Conservation (phyloP, 2,797 vertebrate species). For the Sebastes aleutianus region DNA sequence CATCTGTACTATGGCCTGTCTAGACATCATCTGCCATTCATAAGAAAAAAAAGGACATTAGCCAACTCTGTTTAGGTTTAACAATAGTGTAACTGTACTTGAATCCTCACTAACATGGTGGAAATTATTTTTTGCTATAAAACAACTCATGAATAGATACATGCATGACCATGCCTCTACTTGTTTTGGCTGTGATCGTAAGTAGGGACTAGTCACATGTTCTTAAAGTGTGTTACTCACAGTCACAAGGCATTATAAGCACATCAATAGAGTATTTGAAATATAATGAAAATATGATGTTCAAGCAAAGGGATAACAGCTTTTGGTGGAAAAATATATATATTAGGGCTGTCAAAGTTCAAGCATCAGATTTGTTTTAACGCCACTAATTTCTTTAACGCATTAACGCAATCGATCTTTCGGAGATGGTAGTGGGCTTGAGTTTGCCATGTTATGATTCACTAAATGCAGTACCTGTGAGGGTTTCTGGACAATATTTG, state of each 20-base stretch:
- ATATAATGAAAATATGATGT: not conserved
- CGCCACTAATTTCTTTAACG: no score
- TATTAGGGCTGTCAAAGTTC: no score
- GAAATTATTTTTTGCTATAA: not conserved
- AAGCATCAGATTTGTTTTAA: no score
- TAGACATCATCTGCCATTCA: slow-evolving; percentile 31
- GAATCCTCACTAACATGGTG: slow-evolving; percentile 2
- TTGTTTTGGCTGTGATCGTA: slow-evolving; percentile 11
- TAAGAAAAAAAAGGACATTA: slow-evolving; percentile 4
- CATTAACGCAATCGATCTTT: no score
- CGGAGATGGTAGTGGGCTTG: no score
- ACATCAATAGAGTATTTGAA: slow-evolving; percentile 17
- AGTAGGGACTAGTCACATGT: not conserved
- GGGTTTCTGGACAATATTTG: no score
- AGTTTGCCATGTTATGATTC: no score
- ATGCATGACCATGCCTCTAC: slow-evolving; percentile 29
- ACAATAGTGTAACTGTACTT: slow-evolving; percentile 28
- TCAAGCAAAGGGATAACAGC: no score
- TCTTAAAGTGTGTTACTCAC: not conserved
- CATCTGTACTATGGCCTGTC: slow-evolving; percentile 41
- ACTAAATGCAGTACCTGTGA: no score
- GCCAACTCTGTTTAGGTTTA: slow-evolving; percentile 14
- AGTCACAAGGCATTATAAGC: slow-evolving; percentile 35
- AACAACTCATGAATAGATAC: slow-evolving; percentile 17
- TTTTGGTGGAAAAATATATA: no score